phyloP scores from a whole-genome alignment of 2,113 vertebrate species.

The Maccullochella peelii region DNA sequence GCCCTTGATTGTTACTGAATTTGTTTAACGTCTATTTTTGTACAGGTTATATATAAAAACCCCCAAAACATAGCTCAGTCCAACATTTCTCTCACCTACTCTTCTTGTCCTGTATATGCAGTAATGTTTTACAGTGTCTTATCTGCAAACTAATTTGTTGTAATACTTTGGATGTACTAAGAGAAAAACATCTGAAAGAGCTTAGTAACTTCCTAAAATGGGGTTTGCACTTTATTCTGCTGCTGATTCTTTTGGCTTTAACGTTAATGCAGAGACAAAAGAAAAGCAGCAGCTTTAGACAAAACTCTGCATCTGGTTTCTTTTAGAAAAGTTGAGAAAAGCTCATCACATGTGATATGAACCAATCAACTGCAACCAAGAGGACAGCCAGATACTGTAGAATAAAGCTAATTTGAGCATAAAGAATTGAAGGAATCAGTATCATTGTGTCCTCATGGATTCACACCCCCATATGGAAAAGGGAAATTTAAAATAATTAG shows the following conservation, averaged over 20 bases:
- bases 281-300: not conserved
- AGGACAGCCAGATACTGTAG: constrained; percentile 5
- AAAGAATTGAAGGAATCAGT: not conserved
- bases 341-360: not conserved
- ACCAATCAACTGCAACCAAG: constrained; percentile 7
- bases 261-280: not conserved
- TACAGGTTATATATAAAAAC: no score
- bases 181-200: constrained; percentile 18
- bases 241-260: constrained; percentile 7
- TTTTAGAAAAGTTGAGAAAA: constrained; percentile 6
- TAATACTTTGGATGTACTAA: not conserved
- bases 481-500: no score
- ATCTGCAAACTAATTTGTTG: not conserved
- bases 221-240: not conserved
- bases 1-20: not conserved
- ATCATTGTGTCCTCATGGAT: not conserved
- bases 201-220: not conserved
- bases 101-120: not conserved
- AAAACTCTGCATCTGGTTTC: constrained; percentile 40
- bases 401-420: not conserved
- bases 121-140: not conserved
- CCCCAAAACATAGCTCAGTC: not conserved
- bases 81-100: not conserved
- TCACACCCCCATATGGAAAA: not conserved
- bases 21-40: no score